These are phyloP conservation scores for Phymastichus coffea DNA, from an alignment of 1,140 invertebrate species.

Conservation along the genomic window DNA sequence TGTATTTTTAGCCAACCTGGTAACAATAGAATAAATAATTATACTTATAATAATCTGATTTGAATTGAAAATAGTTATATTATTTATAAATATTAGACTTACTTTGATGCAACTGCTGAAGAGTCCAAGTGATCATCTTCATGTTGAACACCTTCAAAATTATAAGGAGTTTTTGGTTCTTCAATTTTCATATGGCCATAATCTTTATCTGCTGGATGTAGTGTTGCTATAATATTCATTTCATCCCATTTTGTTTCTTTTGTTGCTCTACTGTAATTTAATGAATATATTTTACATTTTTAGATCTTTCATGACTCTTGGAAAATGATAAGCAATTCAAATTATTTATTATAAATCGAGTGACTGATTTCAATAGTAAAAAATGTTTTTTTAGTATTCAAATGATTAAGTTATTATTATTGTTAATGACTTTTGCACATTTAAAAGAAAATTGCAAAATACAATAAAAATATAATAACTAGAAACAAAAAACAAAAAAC, in stretches of 20 bases:
- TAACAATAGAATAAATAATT: conserved; percentile 30
- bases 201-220: conserved; percentile 97
- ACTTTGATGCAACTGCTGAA: conserved; percentile 74
- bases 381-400: neutral
- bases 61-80: conserved; percentile 6
- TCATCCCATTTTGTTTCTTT: conserved; percentile 97
- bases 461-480: neutral
- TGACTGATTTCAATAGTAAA: neutral
- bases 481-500: too few relatives aligned
- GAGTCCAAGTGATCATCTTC: conserved; percentile 77
- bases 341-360: neutral
- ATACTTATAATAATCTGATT: neutral
- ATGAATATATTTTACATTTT: neutral
- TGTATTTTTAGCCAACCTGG: conserved; percentile 61
- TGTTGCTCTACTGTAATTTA: conserved; percentile 56
- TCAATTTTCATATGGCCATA: conserved; percentile 99
- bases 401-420: neutral
- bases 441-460: neutral
- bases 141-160: conserved; percentile 69
- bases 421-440: neutral
- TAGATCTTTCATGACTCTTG: too few relatives aligned
- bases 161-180: conserved; percentile 96
- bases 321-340: neutral
- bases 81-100: conserved; percentile 41
- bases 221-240: conserved; percentile 97